Percentiles rank a stretch among this genome's conserved stretches.
phyloP scores from a whole-genome alignment of 2,797 vertebrate species.

The Hirundo rustica region DNA sequence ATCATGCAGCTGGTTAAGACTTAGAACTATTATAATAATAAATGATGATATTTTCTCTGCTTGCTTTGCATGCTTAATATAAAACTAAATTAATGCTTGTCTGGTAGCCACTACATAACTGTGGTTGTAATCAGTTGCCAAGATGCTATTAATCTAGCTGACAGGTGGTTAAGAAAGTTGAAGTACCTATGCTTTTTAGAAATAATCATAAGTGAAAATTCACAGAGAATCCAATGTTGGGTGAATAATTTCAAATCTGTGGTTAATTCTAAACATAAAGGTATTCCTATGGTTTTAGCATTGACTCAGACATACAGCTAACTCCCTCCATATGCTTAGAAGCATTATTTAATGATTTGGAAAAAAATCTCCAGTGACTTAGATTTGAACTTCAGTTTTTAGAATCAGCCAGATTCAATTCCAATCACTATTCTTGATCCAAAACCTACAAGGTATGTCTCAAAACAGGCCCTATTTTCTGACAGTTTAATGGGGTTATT shows the following conservation, averaged over 20 bases:
- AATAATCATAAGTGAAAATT: background rate
- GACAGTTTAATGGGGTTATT: rapidly evolving
- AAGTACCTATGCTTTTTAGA: constrained; percentile 2
- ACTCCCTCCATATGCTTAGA: background rate
- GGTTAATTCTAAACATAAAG: background rate
- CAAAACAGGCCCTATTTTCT: background rate
- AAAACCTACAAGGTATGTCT: background rate
- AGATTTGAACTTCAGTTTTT: background rate
- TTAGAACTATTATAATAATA: constrained; percentile 50
- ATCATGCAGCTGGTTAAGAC: constrained; percentile 66
- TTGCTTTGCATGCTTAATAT: constrained; percentile 56
- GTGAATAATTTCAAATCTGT: background rate
- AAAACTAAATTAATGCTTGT: constrained; percentile 60
- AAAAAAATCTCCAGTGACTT: background rate
- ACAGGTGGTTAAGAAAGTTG: constrained; percentile 7
- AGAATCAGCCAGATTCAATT: rapidly evolving
- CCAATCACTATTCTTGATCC: background rate
- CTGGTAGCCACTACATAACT: background rate
- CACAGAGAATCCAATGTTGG: background rate
- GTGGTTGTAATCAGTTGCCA: constrained; percentile 25
- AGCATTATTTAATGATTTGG: background rate
- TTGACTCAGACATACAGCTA: background rate
- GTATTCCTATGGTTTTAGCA: background rate
- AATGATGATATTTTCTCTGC: constrained; percentile 55
- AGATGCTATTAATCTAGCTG: constrained; percentile 32